Conservation (phyloP, 1,140 invertebrate genomes). For the Rhyzopertha dominica region DNA sequence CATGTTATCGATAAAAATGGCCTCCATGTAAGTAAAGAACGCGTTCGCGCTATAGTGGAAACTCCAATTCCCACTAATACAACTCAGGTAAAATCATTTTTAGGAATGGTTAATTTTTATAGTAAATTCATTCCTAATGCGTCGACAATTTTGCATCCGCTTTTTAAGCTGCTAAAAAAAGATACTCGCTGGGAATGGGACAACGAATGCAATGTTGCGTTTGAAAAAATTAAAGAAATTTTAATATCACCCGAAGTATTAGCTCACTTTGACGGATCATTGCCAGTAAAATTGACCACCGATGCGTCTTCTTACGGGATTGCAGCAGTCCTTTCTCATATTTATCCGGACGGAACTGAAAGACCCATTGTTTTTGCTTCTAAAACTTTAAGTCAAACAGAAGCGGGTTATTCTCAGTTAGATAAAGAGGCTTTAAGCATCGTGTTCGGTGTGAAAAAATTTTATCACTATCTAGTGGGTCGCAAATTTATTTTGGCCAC, state of each 20-base stretch:
- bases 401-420: constrained; percentile 25
- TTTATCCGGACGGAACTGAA: constrained; percentile 15
- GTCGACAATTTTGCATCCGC: background rate
- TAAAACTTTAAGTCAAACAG: constrained; percentile 16
- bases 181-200: constrained; percentile 19
- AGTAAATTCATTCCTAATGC: constrained; percentile 3
- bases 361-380: constrained; percentile 25
- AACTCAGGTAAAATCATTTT: constrained; percentile 1
- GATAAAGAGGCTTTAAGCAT: constrained; percentile 28
- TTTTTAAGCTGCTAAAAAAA: constrained; percentile 20
- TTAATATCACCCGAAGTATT: constrained; percentile 26
- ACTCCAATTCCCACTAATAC: background rate
- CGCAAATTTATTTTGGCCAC: constrained; percentile 46
- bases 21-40: background rate
- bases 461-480: constrained; percentile 42
- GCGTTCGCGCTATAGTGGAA: background rate
- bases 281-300: constrained; percentile 10
- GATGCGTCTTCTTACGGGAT: constrained; percentile 15
- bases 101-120: background rate
- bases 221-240: constrained; percentile 29
- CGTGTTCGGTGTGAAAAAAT: constrained; percentile 21
- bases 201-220: constrained; percentile 18
- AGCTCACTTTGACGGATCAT: constrained; percentile 13
- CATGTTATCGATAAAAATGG: background rate
- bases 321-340: constrained; percentile 14